Conservation (phyloP, 2,113 vertebrate genomes). For the Dicaeum eximium region DNA sequence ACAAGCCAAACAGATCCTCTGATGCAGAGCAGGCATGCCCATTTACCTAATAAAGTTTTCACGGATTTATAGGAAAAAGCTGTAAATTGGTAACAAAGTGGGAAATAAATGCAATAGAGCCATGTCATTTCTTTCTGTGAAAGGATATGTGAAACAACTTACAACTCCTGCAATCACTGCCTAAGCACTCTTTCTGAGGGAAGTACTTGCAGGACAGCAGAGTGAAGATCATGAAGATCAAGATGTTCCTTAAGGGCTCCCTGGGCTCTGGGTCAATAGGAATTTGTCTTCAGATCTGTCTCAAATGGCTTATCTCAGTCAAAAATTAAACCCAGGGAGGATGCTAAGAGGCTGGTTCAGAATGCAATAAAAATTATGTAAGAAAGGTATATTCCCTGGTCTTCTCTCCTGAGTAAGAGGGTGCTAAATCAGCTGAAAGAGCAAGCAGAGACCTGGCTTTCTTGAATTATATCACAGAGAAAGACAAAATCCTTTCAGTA, state of each 20-base stretch:
- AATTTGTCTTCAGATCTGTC: not conserved
- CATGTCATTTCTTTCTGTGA: not conserved
- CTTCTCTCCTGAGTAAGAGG: not conserved
- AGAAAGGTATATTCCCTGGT: not conserved
- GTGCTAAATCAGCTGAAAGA: conserved; percentile 2
- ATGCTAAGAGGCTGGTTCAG: not conserved
- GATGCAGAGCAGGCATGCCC: not conserved
- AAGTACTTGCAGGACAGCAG: not conserved
- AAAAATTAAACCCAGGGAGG: not conserved
- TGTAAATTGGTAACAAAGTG: not conserved
- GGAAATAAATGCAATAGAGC: not conserved
- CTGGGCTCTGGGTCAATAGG: not conserved
- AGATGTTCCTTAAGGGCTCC: not conserved
- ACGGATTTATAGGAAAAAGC: not conserved
- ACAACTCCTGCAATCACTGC: not conserved
- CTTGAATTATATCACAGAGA: not conserved
- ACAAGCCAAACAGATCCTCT: not conserved
- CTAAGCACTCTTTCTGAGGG: not conserved
- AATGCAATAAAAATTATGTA: not conserved
- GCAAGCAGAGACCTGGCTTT: not conserved
- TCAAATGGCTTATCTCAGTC: not conserved
- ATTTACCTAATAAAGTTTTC: not conserved
- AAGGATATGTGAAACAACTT: rapidly evolving
- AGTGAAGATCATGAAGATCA: not conserved
- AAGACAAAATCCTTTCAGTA: not conserved